Evolutionary conservation across 2,113 vertebrate genomes (phyloP).

Genomic region (Oncorhynchus nerka): DNA sequence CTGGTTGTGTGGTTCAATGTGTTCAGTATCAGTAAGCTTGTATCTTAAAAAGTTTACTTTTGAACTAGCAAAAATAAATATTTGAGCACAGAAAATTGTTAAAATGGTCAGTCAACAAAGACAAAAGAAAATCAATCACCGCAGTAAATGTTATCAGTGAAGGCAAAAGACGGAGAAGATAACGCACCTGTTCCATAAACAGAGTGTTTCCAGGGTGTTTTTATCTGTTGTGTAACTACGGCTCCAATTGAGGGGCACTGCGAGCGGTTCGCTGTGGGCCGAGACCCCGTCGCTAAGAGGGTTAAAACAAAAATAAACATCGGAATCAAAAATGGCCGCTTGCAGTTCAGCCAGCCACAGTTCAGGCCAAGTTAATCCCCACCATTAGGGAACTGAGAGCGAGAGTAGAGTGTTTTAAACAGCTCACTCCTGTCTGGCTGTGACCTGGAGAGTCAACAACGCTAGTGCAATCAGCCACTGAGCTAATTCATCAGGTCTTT

Average conservation of each 20-base stretch:
- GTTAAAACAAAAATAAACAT: slow-evolving; percentile 54
- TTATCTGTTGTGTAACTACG: slow-evolving; percentile 37
- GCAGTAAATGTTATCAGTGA: neutral
- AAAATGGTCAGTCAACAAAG: neutral
- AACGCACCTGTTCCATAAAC: neutral
- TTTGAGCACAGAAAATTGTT: too few relatives aligned
- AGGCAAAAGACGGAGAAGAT: neutral
- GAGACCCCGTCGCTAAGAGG: slow-evolving; percentile 50
- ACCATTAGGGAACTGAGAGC: slow-evolving; percentile 16
- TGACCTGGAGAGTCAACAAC: slow-evolving; percentile 55
- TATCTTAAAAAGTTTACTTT: too few relatives aligned
- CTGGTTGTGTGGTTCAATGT: too few relatives aligned
- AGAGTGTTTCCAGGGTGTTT: neutral
- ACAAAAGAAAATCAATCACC: too few relatives aligned
- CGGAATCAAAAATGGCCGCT: slow-evolving; percentile 37
- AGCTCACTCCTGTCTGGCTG: slow-evolving; percentile 49
- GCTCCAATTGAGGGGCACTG: slow-evolving; percentile 37
- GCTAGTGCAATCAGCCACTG: slow-evolving; percentile 51
- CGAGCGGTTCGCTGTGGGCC: slow-evolving; percentile 35
- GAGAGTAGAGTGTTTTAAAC: slow-evolving; percentile 46
- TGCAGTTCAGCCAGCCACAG: slow-evolving; percentile 47
- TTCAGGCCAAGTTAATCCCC: slow-evolving; percentile 48
- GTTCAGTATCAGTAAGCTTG: neutral
- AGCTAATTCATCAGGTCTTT: slow-evolving; percentile 53
- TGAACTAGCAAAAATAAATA: too few relatives aligned